A percentile compares a stretch with the other conserved stretches of the same genome.
phyloP scores from a whole-genome alignment of 2,888 invertebrate species.

The Esperia sulphurella region DNA sequence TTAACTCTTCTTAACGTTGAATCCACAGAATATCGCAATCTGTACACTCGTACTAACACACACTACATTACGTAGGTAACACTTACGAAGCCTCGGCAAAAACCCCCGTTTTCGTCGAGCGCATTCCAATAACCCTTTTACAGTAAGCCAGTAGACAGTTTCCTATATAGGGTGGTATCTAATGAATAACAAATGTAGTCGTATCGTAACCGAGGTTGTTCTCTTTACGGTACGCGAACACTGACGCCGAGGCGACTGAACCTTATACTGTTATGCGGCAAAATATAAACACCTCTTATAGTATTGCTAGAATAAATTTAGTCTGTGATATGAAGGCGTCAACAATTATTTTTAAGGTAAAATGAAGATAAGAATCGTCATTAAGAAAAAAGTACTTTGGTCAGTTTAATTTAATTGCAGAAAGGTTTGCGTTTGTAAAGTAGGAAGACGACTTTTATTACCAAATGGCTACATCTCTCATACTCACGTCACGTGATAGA shows the following conservation, averaged over 20 bases:
- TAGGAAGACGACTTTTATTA: too few species aligned
- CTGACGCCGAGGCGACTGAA: conserved; percentile 34
- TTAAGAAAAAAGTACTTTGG: too few species aligned
- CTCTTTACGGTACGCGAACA: conserved; percentile 36
- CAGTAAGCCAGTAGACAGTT: conserved; percentile 42
- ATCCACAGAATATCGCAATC: neutral
- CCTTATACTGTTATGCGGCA: conserved; percentile 19
- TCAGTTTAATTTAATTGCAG: too few species aligned
- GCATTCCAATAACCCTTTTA: conserved; percentile 49
- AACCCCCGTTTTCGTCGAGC: conserved; percentile 34
- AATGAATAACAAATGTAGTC: conserved; percentile 64
- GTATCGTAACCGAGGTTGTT: conserved; percentile 41
- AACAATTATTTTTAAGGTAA: too few species aligned
- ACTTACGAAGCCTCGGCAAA: conserved; percentile 40
- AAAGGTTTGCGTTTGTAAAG: too few species aligned
- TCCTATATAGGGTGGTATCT: conserved; percentile 59
- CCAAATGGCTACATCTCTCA: too few species aligned
- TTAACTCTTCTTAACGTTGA: neutral
- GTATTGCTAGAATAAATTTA: too few species aligned
- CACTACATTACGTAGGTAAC: conserved; percentile 46
- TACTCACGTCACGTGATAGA: too few species aligned
- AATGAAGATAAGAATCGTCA: too few species aligned
- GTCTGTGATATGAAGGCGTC: too few species aligned
- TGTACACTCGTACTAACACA: conserved; percentile 12
- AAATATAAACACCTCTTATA: neutral